Evolutionary conservation across 1,140 invertebrate genomes (phyloP).

Genomic region (Chrysomallon squamiferum): DNA sequence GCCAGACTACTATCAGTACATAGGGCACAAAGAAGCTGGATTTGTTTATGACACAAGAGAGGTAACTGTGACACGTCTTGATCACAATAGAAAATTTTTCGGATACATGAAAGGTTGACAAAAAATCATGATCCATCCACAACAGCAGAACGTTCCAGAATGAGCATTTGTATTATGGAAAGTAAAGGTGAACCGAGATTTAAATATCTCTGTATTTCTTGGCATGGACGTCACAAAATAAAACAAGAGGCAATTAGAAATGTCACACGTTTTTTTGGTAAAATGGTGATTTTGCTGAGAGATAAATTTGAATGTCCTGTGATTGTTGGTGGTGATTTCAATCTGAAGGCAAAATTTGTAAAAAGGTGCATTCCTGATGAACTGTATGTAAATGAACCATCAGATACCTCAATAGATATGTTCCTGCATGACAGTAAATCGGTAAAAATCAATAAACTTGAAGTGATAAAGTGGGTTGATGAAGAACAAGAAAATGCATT

Average conservation of each 20-base stretch:
- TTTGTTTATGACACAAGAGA: neutral
- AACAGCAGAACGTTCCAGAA: neutral
- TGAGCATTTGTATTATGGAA: neutral
- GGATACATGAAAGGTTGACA: neutral
- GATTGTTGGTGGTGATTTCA: slow-evolving; percentile 1
- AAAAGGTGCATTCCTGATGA: neutral
- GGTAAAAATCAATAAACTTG: too few relatives aligned
- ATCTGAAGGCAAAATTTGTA: neutral
- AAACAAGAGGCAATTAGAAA: too few relatives aligned
- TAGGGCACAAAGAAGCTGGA: neutral
- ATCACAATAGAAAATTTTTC: neutral
- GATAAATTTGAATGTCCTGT: neutral
- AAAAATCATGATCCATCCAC: neutral
- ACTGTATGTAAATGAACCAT: neutral
- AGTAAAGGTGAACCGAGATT: neutral
- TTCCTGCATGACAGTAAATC: too few relatives aligned
- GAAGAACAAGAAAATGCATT: too few relatives aligned
- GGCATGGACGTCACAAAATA: neutral
- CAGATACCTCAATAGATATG: neutral
- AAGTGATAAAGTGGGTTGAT: too few relatives aligned
- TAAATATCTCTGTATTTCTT: neutral
- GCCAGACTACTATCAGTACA: neutral
- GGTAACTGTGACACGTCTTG: neutral
- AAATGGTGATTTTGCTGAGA: neutral
- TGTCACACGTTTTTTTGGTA: neutral